Conservation (phyloP, 2,113 vertebrate species). For the Balaeniceps rex region DNA sequence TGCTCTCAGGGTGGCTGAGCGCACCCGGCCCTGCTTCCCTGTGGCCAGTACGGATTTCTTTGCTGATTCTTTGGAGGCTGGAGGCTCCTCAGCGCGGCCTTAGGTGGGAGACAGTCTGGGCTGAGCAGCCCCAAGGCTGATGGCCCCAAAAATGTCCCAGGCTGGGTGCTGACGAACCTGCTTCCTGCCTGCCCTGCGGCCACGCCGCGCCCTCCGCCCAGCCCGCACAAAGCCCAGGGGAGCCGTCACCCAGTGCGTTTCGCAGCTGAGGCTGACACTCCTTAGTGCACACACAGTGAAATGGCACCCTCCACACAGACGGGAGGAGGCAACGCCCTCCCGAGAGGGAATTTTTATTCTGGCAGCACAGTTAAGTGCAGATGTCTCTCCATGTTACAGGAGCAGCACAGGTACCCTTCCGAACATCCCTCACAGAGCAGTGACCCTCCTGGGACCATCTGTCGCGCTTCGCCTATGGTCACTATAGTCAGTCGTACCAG, state of each 20-base stretch:
- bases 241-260: background rate
- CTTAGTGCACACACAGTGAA: too few species aligned
- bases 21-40: background rate
- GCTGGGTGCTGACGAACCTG: background rate
- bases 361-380: background rate
- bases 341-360: too few species aligned
- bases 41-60: background rate
- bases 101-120: background rate
- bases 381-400: rapidly evolving
- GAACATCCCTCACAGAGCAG: too few species aligned
- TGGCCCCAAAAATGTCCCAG: background rate
- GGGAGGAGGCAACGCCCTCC: background rate
- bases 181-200: background rate
- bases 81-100: background rate
- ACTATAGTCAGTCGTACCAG: rapidly evolving
- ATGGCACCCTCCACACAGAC: background rate
- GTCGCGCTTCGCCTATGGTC: background rate
- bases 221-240: background rate
- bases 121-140: background rate
- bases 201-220: background rate
- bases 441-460: background rate
- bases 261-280: background rate
- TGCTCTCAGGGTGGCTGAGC: background rate
- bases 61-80: too few species aligned
- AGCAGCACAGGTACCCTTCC: background rate